Base-by-base conservation (phyloP, 2,888 invertebrate genomes). In the Bellardia pandia region DNA sequence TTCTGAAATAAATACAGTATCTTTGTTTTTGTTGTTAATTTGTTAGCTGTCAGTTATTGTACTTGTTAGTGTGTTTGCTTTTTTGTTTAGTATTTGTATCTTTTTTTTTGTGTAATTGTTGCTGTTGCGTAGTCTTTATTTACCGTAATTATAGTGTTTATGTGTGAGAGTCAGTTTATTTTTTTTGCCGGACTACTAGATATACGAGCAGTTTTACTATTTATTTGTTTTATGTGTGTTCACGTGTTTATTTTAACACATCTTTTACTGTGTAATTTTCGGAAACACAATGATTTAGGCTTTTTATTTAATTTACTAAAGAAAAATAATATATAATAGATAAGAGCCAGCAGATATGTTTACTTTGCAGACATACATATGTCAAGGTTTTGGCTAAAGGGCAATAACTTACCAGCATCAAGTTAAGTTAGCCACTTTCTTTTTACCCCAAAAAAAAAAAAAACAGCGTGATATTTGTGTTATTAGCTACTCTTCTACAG, bases 21-120 rank as follows among this genome's bases (percentile, higher is more conserved):
- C 40, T 71, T 51, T 62, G 23, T 40, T 62, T 33, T 53, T 64
- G 37, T 74, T 75, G 72, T 80, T 80, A 75, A 85, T 80, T 85
- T 85, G 79, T 76, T 80, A 80, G 75, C 79, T 85, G 79, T 80
- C 79, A 69, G 75, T 71, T 77, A 45, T 42, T 69, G 40, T 62
- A 51, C 14, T 68, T 56, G 69, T 69, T 30, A 30, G 51, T 45
- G 14, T 82, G 48, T 51, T 16, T 60, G 11, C 40, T 37, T 48
- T 48, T 7, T 60, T 75, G 3, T 62, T 42, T 62, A 33, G 16
- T 58, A 68, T 69, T 48, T 16, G 40, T 66, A n/a, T 40, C 6
- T 16, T 66, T 16, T 51, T 53, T 45, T 51, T 48, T 14, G 40
- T 16, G 42, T 68, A 56, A 42, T 68, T 78, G 40, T 42, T 66